A percentile compares a stretch with the other conserved stretches of the same genome.
These are phyloP conservation scores for Fukomys damarensis DNA, from an alignment of 2,113 vertebrate species.

Conservation along the genomic window DNA sequence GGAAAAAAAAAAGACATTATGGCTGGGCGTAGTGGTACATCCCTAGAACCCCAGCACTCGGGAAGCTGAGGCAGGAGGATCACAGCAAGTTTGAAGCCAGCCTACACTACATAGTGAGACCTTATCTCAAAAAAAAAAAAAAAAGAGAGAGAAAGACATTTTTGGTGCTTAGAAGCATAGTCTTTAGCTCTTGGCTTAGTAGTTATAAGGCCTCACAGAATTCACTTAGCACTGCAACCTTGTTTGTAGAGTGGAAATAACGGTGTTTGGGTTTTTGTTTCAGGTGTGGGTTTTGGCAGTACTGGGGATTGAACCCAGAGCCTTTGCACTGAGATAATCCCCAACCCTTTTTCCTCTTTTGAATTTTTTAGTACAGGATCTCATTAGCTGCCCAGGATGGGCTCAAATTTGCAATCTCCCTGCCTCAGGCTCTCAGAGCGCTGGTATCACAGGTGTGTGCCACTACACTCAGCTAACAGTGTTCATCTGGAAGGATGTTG, in stretches of 20 bases:
- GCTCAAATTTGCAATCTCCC: background rate
- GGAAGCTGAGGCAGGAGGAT: background rate
- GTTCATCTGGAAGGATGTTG: background rate
- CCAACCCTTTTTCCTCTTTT: background rate
- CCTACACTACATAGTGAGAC: background rate
- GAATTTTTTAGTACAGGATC: background rate
- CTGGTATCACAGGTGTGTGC: background rate
- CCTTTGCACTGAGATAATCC: background rate
- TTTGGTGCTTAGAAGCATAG: constrained; percentile 10
- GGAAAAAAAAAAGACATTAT: background rate
- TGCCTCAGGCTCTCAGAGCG: background rate
- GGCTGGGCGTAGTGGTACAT: background rate
- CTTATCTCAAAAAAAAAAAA: background rate
- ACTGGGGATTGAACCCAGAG: background rate
- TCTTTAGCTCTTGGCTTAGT: background rate
- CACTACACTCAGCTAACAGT: background rate
- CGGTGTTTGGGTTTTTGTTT: background rate
- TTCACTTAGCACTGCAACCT: background rate
- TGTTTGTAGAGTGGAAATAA: constrained; percentile 12
- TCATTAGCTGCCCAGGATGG: background rate
- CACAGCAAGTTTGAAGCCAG: background rate
- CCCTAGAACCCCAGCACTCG: background rate
- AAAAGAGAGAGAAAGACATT: background rate
- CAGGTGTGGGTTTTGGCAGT: background rate
- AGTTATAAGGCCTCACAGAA: background rate